Evolutionary conservation across 2,888 invertebrate genomes (phyloP).

Genomic region (Sesia apiformis): DNA sequence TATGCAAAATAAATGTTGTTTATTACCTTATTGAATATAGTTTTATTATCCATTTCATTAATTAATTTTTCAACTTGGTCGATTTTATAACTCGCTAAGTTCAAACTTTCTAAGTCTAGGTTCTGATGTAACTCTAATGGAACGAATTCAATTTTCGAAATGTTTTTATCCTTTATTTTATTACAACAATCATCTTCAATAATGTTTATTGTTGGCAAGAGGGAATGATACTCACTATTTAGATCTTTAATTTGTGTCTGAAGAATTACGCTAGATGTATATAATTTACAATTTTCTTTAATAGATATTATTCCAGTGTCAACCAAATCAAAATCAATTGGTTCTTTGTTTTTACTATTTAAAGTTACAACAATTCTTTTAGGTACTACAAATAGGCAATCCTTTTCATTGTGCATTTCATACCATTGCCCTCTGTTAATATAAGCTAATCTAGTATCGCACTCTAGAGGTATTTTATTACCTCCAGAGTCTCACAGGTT

Average conservation of each 20-base stretch:
- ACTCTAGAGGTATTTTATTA: too few species aligned
- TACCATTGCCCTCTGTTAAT: too few species aligned
- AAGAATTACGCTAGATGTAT: too few species aligned
- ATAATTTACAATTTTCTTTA: too few species aligned
- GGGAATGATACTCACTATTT: conserved; percentile 5
- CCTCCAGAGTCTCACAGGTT: too few species aligned
- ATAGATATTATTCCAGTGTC: too few species aligned
- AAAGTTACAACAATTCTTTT: conserved; percentile 5
- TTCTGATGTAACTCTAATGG: conserved; percentile 5
- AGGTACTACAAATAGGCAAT: conserved; percentile 6
- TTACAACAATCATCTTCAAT: conserved; percentile 10
- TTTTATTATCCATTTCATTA: too few species aligned
- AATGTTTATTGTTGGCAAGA: conserved; percentile 2
- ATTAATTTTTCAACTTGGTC: too few species aligned
- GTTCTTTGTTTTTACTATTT: conserved; percentile 7
- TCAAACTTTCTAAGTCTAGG: conserved; percentile 5
- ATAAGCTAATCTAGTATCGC: too few species aligned
- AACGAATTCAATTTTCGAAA: conserved; percentile 7
- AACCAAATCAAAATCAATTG: conserved; percentile 8
- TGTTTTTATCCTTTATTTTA: conserved; percentile 4
- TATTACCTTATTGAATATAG: too few species aligned
- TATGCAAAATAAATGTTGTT: too few species aligned
- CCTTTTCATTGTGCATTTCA: conserved; percentile 5
- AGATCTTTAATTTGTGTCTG: conserved; percentile 2
- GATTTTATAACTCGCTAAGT: conserved; percentile 10